Percentiles rank a stretch among this genome's conserved stretches.
Conservation (phyloP, 2,113 vertebrate genomes). For the Ciconia boyciana region DNA sequence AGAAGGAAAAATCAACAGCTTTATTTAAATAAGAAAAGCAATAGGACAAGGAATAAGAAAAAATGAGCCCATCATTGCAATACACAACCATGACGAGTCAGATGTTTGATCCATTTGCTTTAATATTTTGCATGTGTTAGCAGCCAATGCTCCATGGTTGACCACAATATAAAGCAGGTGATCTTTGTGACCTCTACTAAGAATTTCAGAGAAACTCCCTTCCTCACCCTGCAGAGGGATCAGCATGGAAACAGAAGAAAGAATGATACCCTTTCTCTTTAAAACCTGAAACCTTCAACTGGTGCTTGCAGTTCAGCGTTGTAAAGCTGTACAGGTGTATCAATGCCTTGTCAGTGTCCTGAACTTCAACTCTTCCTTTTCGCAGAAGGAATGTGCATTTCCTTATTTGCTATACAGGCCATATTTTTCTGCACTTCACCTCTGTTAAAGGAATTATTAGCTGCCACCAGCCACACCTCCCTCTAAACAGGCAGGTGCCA, state of each 20-base stretch:
- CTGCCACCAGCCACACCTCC: not conserved
- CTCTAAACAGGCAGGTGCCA: not conserved
- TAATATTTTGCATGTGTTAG: not conserved
- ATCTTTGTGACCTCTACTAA: not conserved
- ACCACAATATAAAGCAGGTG: not conserved
- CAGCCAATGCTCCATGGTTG: not conserved
- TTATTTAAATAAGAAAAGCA: not conserved
- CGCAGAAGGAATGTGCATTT: not conserved
- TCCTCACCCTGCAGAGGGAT: not conserved
- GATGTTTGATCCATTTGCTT: not conserved
- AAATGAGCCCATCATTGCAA: not conserved
- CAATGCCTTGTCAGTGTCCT: not conserved
- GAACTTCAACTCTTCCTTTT: not conserved
- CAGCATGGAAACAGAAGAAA: not conserved
- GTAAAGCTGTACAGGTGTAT: not conserved
- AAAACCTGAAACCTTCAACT: not conserved
- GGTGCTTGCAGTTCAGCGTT: not conserved
- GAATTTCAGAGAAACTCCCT: not conserved
- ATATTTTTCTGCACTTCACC: not conserved
- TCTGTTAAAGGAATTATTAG: not conserved
- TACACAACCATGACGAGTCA: not conserved
- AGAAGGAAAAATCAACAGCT: not conserved
- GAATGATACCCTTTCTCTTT: not conserved
- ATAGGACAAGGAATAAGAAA: not conserved
- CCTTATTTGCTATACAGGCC: not conserved